Conservation (phyloP, 2,113 vertebrate species). For the Xenopus borealis region DNA sequence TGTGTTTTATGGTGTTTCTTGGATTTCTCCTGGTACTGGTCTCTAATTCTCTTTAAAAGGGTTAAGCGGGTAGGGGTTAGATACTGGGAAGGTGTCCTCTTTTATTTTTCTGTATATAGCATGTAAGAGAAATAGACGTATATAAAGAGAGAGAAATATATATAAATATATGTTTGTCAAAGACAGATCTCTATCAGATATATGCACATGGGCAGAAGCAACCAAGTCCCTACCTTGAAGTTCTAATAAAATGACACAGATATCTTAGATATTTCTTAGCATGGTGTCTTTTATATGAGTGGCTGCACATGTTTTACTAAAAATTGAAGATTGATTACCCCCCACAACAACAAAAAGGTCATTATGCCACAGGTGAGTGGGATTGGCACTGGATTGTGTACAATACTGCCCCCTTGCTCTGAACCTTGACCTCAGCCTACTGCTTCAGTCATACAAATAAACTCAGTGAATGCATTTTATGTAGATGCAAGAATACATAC, state of each 20-base stretch:
- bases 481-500: too few relatives aligned
- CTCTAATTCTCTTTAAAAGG: neutral
- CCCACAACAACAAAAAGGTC: too few relatives aligned
- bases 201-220: constrained; percentile 12
- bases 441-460: too few relatives aligned
- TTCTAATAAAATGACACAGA: constrained; percentile 23
- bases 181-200: constrained; percentile 24
- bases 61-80: constrained; percentile 1
- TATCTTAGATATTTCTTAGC: neutral
- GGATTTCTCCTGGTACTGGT: neutral
- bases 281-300: neutral
- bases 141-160: neutral
- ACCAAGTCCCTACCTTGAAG: constrained; percentile 6
- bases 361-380: too few relatives aligned
- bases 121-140: constrained; percentile 17
- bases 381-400: too few relatives aligned
- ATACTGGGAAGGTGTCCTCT: constrained; percentile 8
- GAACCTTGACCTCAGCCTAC: too few relatives aligned
- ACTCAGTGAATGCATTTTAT: too few relatives aligned
- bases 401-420: too few relatives aligned
- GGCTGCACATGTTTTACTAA: too few relatives aligned
- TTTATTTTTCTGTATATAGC: constrained; percentile 28
- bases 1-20: too few relatives aligned
- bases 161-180: constrained; percentile 30
- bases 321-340: too few relatives aligned